phyloP scores from a whole-genome alignment of 2,113 vertebrate species.

The Brachyhypopomus occidentalis region DNA sequence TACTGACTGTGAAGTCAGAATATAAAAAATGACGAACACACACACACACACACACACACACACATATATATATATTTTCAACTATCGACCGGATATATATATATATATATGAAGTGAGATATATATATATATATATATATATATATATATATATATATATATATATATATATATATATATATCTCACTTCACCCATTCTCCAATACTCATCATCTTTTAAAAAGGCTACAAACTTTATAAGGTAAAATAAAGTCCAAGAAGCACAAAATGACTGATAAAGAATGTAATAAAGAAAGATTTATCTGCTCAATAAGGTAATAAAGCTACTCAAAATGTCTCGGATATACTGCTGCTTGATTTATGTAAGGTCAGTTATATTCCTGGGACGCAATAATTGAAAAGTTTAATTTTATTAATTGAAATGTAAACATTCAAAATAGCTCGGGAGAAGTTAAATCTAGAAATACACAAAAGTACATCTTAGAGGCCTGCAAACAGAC shows the following conservation, averaged over 20 bases:
- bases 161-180: no score
- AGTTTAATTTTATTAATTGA: constrained; percentile 26
- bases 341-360: background rate
- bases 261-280: background rate
- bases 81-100: no score
- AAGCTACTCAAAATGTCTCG: constrained; percentile 11
- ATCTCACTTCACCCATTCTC: no score
- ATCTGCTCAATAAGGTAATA: background rate
- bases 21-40: no score
- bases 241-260: background rate
- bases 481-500: constrained; percentile 51
- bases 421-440: constrained; percentile 23
- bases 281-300: background rate
- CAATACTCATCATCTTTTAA: background rate
- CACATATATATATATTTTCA: no score
- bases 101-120: no score
- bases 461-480: constrained; percentile 47
- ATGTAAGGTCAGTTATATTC: constrained; percentile 3
- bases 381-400: background rate
- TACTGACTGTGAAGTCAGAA: background rate
- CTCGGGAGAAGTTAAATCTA: constrained; percentile 5
- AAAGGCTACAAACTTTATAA: background rate
- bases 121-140: no score
- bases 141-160: no score
- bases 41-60: no score